Conservation (phyloP, 1,140 invertebrate species). For the Microplitis demolitor region DNA sequence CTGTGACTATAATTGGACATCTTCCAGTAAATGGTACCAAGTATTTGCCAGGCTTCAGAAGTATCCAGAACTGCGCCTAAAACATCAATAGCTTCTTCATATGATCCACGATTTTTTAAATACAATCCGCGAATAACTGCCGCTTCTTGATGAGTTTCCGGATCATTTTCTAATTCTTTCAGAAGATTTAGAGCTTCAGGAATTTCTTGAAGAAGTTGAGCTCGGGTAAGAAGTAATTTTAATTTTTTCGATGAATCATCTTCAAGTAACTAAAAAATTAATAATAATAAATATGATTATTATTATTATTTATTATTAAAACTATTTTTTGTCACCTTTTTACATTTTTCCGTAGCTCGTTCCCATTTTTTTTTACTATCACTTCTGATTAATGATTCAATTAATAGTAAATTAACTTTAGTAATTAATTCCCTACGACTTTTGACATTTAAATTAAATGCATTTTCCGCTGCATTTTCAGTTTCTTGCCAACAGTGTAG, state of each 20-base stretch:
- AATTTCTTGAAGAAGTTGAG: slow-evolving; percentile 45
- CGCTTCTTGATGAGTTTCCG: slow-evolving; percentile 40
- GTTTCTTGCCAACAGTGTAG: slow-evolving; percentile 66
- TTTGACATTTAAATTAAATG: slow-evolving; percentile 42
- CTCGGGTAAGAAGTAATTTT: slow-evolving; percentile 43
- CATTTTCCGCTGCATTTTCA: slow-evolving; percentile 60
- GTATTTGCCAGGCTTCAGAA: slow-evolving; percentile 66
- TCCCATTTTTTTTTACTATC: slow-evolving; percentile 61
- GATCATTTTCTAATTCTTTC: slow-evolving; percentile 43
- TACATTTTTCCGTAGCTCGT: slow-evolving; percentile 53
- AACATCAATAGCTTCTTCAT: slow-evolving; percentile 62
- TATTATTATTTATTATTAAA: not conserved
- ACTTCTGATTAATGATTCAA: slow-evolving; percentile 54
- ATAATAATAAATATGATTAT: not conserved
- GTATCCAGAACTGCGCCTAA: slow-evolving; percentile 59
- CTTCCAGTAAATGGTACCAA: slow-evolving; percentile 72
- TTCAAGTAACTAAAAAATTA: slow-evolving; percentile 39
- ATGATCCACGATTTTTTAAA: slow-evolving; percentile 59
- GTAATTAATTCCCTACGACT: slow-evolving; percentile 37
- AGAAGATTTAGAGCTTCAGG: slow-evolving; percentile 40
- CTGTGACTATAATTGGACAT: slow-evolving; percentile 67
- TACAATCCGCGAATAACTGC: slow-evolving; percentile 44
- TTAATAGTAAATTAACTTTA: slow-evolving; percentile 42
- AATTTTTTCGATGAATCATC: slow-evolving; percentile 38
- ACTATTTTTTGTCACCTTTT: slow-evolving; percentile 23